Percentiles rank a stretch among this genome's conserved stretches.
Evolutionary conservation across 2,797 vertebrate genomes (phyloP).

Genomic region (Enteromius mattozi): DNA sequence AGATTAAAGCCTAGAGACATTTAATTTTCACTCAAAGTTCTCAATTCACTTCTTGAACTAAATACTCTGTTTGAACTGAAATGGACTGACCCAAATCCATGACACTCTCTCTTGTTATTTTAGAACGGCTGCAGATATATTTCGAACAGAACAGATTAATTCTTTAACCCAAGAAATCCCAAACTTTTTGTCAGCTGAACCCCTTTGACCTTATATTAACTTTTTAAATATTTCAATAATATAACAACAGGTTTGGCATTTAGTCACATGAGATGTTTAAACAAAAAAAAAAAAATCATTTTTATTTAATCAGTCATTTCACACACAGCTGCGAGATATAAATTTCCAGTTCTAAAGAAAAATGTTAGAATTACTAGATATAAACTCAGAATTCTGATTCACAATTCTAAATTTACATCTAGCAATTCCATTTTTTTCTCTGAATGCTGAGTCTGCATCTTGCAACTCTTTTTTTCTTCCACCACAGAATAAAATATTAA

Average conservation of each 20-base stretch:
- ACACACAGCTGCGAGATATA: not conserved
- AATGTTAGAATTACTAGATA: not conserved
- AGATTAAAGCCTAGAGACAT: constrained; percentile 18
- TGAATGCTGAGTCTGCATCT: not conserved
- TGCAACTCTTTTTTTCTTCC: not conserved
- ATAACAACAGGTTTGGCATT: not conserved
- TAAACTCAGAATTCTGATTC: not conserved
- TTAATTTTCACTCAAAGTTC: constrained; percentile 1
- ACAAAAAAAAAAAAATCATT: not conserved
- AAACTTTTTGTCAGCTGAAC: not conserved
- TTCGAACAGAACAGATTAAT: not conserved
- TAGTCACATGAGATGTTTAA: not conserved
- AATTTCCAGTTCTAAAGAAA: not conserved
- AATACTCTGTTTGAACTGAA: constrained; percentile 3
- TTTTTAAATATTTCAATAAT: not conserved
- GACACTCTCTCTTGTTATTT: not conserved
- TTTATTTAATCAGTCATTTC: not conserved
- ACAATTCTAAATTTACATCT: not conserved
- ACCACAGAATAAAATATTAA: not conserved
- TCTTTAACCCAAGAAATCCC: not conserved
- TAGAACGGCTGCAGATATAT: not conserved
- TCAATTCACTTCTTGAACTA: not conserved
- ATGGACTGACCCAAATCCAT: constrained; percentile 31
- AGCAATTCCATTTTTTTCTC: not conserved
- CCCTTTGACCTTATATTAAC: not conserved